A percentile compares a stretch with the other conserved stretches of the same genome.
Evolutionary conservation across 2,113 vertebrate genomes (phyloP).

Genomic region (Lichenostomus cassidix): DNA sequence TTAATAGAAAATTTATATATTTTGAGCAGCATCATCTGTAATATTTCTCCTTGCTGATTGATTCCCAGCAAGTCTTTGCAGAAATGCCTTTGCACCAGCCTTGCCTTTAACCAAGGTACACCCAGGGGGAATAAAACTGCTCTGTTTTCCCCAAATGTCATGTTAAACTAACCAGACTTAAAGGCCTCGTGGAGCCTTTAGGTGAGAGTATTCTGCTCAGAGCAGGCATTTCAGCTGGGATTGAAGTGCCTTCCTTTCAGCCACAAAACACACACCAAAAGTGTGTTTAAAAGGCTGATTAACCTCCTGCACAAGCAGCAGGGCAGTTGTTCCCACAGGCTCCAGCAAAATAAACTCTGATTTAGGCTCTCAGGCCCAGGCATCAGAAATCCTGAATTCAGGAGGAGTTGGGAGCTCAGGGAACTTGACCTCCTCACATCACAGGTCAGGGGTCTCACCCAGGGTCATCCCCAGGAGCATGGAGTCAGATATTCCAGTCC

Average conservation of each 20-base stretch:
- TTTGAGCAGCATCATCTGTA: not conserved
- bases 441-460: not conserved
- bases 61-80: not conserved
- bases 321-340: not conserved
- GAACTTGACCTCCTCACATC: not conserved
- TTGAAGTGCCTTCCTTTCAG: fast-evolving
- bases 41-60: not conserved
- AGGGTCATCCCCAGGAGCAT: not conserved
- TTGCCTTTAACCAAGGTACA: not conserved
- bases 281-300: not conserved
- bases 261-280: not conserved
- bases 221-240: not conserved
- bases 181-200: not conserved
- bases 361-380: not conserved
- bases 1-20: not conserved
- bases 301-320: not conserved
- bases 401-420: not conserved
- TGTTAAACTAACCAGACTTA: not conserved
- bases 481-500: not conserved
- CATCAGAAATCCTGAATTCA: not conserved
- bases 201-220: not conserved
- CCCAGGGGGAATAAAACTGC: not conserved
- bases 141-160: not conserved
- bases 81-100: not conserved
- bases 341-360: not conserved